These are phyloP conservation scores for Macaca fascicularis DNA, from an alignment of 2,113 vertebrate genomes.

Conservation along the genomic window DNA sequence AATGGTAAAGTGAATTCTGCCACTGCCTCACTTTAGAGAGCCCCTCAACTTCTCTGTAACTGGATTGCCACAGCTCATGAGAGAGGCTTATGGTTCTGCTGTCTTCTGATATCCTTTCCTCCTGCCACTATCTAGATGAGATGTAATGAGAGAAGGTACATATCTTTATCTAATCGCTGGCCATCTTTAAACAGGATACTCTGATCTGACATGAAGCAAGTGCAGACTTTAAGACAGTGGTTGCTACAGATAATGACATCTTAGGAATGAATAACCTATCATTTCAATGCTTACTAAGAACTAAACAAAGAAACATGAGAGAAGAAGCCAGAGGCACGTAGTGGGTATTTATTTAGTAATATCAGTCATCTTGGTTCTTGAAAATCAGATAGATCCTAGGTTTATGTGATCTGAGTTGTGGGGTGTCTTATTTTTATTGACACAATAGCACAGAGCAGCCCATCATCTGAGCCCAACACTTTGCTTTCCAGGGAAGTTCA, in stretches of 20 bases:
- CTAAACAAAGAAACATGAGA: not conserved
- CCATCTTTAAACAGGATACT: constrained; percentile 15
- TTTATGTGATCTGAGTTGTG: not conserved
- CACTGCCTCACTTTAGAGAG: not conserved
- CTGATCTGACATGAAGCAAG: not conserved
- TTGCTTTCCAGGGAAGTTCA: constrained; percentile 44
- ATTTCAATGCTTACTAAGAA: constrained; percentile 1
- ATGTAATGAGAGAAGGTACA: not conserved
- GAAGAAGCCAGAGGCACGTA: not conserved
- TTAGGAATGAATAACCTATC: not conserved
- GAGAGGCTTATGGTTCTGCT: not conserved
- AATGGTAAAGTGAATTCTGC: not conserved
- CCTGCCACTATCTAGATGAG: not conserved
- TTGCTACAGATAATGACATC: not conserved
- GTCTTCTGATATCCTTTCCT: not conserved
- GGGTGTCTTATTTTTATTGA: not conserved
- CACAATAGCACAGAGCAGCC: not conserved
- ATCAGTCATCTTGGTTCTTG: not conserved
- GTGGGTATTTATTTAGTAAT: not conserved
- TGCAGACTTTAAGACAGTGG: not conserved
- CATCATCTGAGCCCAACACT: not conserved
- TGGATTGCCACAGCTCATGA: not conserved
- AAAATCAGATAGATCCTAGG: not conserved
- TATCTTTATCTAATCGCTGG: not conserved
- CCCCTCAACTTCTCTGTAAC: not conserved